phyloP scores from a whole-genome alignment of 2,113 vertebrate species.

The Phycodurus eques region DNA sequence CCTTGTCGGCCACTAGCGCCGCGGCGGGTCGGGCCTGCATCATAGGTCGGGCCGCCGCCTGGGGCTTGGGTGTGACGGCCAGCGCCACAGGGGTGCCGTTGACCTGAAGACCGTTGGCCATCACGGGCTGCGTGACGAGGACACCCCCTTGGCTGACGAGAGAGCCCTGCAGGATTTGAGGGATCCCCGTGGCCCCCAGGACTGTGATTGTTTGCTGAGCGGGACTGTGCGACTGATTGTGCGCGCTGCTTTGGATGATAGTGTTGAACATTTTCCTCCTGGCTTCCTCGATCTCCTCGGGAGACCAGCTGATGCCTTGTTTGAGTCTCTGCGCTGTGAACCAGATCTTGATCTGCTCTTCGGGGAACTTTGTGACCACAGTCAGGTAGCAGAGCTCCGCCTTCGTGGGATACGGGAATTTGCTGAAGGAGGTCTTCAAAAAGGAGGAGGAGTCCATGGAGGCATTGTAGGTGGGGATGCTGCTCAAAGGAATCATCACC shows the following conservation, averaged over 20 bases:
- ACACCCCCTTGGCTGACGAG: constrained; percentile 87
- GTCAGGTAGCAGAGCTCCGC: constrained; percentile 97
- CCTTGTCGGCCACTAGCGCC: constrained; percentile 74
- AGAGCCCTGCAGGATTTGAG: constrained; percentile 85
- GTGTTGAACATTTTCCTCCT: constrained; percentile 98
- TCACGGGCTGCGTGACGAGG: constrained; percentile 87
- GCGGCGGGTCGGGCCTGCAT: constrained; percentile 77
- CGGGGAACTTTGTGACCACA: constrained; percentile 95
- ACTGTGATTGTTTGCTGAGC: constrained; percentile 86
- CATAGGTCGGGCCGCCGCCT: constrained; percentile 74
- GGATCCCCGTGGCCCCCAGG: constrained; percentile 81
- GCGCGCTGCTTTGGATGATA: constrained; percentile 85
- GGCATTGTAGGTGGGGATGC: constrained; percentile 93
- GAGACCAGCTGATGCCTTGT: constrained; percentile 99
- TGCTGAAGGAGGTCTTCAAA: constrained; percentile 95
- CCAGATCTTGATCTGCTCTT: constrained; percentile 99
- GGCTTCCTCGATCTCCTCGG: constrained; percentile 97
- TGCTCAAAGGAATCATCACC: constrained; percentile 97
- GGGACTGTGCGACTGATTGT: constrained; percentile 53
- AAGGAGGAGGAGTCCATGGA: constrained; percentile 98
- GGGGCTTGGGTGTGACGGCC: constrained; percentile 82
- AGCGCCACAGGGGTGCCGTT: constrained; percentile 83
- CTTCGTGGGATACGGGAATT: constrained; percentile 97
- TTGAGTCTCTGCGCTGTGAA: constrained; percentile 97
- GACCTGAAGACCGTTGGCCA: constrained; percentile 88